Evolutionary conservation across 2,888 invertebrate genomes (phyloP), one percentile per base, ranked within the genome.

Genomic region (Drosophila pseudotalamancana): DNA sequence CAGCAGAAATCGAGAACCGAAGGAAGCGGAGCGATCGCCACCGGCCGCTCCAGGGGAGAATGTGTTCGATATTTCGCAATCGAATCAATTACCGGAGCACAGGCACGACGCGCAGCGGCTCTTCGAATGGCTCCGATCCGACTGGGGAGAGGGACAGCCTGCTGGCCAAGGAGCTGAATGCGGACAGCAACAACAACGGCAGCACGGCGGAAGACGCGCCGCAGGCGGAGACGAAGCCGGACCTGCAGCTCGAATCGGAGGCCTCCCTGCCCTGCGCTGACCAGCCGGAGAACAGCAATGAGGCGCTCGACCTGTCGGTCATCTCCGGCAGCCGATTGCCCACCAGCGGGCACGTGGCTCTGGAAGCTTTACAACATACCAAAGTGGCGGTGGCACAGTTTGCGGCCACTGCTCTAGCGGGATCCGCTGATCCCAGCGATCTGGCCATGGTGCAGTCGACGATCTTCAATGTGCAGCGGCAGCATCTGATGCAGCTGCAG

Each of bases 401-500:
- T 90, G 97, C 98, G 34, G 96, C 97, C 48, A 96, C 96, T 29
- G 96, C 97, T 42, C 94, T 96, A 92, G 95, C 96, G 12, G 74
- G 70, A 1, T 37, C 82, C 14, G 50, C 63, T 3, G 70, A 72
- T 53, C 59, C 72, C 37, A 96, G 96, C 89, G 97, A 98, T 90
- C 92, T 98, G 74, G 97, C 97, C 48, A 94, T 97, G 62, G 92
- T 98, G 80, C 97, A 98, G 91, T 96, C 96, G 68, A 97, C 98
- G n/a, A 93, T 98, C 72, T 97, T 96, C 91, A 97, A 97, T 50
- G 93, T 98, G 75, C 98, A 98, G 92, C 97, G 98, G 90, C 98
- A 98, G 92, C 98, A 98, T 93, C 95, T 98, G 88, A 95, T 98
- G 91, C 98, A 98, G 92, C 92, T 98, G 83, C 98, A 98, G 92